A percentile compares a stretch with the other conserved stretches of the same genome.
Conservation (phyloP, 2,888 invertebrate genomes). For the Nephrocerus scutellatus region DNA sequence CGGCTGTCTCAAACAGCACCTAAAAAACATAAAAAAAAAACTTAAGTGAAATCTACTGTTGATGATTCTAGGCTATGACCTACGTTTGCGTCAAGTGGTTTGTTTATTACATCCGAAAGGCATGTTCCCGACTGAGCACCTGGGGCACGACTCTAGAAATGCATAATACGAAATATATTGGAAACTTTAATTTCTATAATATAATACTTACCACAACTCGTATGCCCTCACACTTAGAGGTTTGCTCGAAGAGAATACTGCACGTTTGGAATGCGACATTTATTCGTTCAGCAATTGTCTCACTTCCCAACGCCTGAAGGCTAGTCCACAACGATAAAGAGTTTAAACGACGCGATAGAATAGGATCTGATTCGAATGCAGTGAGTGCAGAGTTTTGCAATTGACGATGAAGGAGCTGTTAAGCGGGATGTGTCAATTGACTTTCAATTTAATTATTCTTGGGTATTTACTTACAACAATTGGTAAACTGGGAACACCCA, state of each 20-base stretch:
- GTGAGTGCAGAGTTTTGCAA: conserved; percentile 42
- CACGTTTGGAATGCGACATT: conserved; percentile 67
- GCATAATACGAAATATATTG: background rate
- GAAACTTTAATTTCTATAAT: conserved; percentile 4
- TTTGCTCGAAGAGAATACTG: conserved; percentile 51
- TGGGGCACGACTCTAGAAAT: conserved; percentile 64
- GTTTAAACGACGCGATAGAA: conserved; percentile 54
- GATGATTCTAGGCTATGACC: no score
- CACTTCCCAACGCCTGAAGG: conserved; percentile 64
- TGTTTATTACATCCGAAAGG: conserved; percentile 56
- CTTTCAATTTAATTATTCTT: background rate
- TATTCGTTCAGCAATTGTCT: conserved; percentile 64
- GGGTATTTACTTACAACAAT: conserved; percentile 73
- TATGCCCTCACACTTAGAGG: conserved; percentile 57
- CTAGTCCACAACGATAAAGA: conserved; percentile 81
- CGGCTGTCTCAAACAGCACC: conserved; percentile 66
- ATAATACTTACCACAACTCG: conserved; percentile 58
- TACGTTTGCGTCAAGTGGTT: conserved; percentile 57
- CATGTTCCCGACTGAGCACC: conserved; percentile 65
- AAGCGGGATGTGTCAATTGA: background rate
- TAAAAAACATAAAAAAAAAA: conserved; percentile 9
- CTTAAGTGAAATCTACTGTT: background rate
- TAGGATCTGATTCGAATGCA: conserved; percentile 47
- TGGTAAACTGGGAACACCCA: conserved; percentile 85
- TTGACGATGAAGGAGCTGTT: conserved; percentile 43